phyloP scores from a whole-genome alignment of 2,797 vertebrate species.

The Urophycis tenuis region DNA sequence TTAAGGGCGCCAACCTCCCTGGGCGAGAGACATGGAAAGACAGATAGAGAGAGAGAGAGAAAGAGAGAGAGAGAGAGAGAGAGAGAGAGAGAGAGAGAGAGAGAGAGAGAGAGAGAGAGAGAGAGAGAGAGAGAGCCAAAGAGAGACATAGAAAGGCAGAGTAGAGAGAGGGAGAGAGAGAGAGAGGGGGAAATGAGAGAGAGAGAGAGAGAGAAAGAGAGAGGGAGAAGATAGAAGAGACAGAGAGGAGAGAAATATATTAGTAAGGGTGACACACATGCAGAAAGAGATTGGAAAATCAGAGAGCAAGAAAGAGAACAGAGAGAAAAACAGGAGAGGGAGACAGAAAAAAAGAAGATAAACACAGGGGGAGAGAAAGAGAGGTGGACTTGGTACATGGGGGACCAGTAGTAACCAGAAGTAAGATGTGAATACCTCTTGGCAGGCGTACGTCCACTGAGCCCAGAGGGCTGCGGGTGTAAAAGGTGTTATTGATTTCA shows the following conservation, averaged over 20 bases:
- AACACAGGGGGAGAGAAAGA: not conserved
- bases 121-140: not conserved
- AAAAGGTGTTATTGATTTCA: not conserved
- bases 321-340: not conserved
- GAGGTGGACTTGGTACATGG: not conserved
- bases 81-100: not conserved
- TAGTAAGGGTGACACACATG: too few species aligned
- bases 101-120: not conserved
- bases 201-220: not conserved
- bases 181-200: not conserved
- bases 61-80: not conserved
- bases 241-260: not conserved
- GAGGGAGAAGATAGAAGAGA: not conserved
- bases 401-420: not conserved
- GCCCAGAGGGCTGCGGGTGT: too few species aligned
- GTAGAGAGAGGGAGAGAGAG: not conserved
- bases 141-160: not conserved
- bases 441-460: too few species aligned
- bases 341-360: not conserved
- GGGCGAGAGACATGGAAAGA: constrained; percentile 13
- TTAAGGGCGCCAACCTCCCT: constrained; percentile 89
- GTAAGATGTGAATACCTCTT: not conserved
- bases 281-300: not conserved
- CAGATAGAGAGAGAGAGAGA: not conserved
- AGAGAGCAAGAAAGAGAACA: not conserved